These are phyloP conservation scores for Machaerirhynchus nigripectus DNA, from an alignment of 2,113 vertebrate genomes.

Conservation along the genomic window DNA sequence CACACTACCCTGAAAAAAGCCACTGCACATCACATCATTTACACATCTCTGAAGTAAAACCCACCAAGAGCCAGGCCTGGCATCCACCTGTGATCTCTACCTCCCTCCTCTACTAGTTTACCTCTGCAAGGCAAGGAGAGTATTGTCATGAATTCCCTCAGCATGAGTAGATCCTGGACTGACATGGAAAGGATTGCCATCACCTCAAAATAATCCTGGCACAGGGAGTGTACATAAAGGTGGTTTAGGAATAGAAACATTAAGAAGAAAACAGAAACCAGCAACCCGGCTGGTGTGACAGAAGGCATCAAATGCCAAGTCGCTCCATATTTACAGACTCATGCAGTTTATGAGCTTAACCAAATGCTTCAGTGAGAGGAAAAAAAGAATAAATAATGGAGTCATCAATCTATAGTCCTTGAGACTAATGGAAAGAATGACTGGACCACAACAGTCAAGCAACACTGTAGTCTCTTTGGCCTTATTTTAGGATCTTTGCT, in stretches of 20 bases:
- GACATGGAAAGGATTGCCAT: neutral
- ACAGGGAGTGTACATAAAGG: neutral
- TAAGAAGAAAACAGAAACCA: neutral
- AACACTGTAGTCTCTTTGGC: neutral
- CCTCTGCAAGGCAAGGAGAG: neutral
- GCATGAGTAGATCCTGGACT: neutral
- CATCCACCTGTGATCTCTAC: neutral
- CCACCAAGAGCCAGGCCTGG: neutral
- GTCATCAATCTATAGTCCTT: neutral
- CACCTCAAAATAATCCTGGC: neutral
- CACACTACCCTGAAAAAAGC: neutral
- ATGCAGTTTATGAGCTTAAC: neutral
- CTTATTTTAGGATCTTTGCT: neutral
- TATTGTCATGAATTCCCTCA: neutral
- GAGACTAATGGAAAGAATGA: neutral
- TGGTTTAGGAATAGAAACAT: slow-evolving; percentile 15
- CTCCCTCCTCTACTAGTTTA: neutral
- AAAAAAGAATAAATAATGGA: neutral
- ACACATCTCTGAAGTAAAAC: neutral
- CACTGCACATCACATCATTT: neutral
- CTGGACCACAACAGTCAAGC: neutral
- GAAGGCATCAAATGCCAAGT: neutral
- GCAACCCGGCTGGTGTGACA: neutral
- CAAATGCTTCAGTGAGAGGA: neutral
- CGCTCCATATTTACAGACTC: neutral